Conservation (phyloP, 2,888 invertebrate species). For the Zele albiditarsus region DNA sequence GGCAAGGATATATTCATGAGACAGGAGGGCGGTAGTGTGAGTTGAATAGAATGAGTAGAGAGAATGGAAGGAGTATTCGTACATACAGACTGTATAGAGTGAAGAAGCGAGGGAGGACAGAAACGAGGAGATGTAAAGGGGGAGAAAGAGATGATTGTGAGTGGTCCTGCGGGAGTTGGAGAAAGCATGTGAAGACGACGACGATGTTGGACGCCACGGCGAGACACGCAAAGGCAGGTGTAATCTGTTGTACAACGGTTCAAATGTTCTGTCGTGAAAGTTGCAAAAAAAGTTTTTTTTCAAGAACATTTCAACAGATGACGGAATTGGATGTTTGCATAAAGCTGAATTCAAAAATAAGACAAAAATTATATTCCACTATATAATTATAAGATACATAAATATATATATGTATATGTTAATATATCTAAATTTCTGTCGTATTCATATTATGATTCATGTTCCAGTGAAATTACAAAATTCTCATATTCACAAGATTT, state of each 20-base stretch:
- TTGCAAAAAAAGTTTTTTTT: neutral
- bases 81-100: neutral
- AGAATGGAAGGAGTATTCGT: neutral
- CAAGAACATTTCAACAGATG: neutral
- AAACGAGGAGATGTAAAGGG: neutral
- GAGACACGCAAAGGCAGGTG: conserved; percentile 4
- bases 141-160: conserved; percentile 14
- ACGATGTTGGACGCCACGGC: neutral
- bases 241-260: neutral
- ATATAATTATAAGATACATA: too few relatives aligned
- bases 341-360: too few relatives aligned
- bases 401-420: too few relatives aligned
- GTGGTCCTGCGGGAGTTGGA: conserved; percentile 29
- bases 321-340: too few relatives aligned
- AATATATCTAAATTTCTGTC: too few relatives aligned
- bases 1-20: conserved; percentile 28
- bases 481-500: too few relatives aligned
- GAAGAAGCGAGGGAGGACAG: neutral
- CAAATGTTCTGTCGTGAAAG: too few relatives aligned
- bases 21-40: conserved; percentile 10
- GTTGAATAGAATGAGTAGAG: neutral
- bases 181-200: neutral
- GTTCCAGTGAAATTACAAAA: too few relatives aligned
- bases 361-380: too few relatives aligned
- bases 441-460: too few relatives aligned